Conservation (phyloP, 2,888 invertebrate genomes). For the Drosophila cracens region DNA sequence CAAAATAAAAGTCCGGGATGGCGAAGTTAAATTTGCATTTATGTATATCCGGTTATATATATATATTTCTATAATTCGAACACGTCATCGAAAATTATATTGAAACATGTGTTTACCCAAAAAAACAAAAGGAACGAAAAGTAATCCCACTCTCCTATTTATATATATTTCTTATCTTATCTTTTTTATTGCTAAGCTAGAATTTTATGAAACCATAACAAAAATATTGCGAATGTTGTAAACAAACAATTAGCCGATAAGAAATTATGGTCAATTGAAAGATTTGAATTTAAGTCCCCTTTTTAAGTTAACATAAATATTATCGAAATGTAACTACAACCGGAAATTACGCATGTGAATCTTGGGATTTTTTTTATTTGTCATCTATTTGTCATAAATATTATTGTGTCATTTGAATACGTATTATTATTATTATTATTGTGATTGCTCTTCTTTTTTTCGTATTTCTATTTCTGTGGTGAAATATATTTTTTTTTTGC, state of each 20-base stretch:
- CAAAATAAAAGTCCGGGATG: slow-evolving; percentile 13
- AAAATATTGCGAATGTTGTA: slow-evolving; percentile 48
- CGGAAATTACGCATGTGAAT: slow-evolving; percentile 13
- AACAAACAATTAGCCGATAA: slow-evolving; percentile 77
- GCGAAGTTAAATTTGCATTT: slow-evolving; percentile 11
- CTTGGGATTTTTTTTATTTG: slow-evolving; percentile 1
- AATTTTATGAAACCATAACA: slow-evolving; percentile 18
- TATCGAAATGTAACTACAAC: slow-evolving; percentile 12
- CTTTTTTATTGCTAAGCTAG: slow-evolving; percentile 4
- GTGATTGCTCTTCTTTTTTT: slow-evolving; percentile 1
- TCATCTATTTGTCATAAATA: slow-evolving; percentile 34
- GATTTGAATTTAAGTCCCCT: slow-evolving; percentile 34
- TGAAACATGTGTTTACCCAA: slow-evolving; percentile 34
- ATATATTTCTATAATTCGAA: background rate
- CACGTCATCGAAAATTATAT: slow-evolving; percentile 36
- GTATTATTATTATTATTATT: slow-evolving; percentile 12
- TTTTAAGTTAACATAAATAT: slow-evolving; percentile 4
- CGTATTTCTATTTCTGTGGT: slow-evolving; percentile 25
- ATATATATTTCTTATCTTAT: slow-evolving; percentile 18
- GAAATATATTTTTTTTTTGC: slow-evolving; percentile 2
- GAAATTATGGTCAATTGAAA: slow-evolving; percentile 30
- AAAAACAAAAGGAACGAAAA: slow-evolving; percentile 7
- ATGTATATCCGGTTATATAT: slow-evolving; percentile 5
- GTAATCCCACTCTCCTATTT: slow-evolving; percentile 1
- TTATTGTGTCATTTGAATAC: slow-evolving; percentile 45